Evolutionary conservation across 2,797 vertebrate species (phyloP).

Genomic region (Peromyscus eremicus): DNA sequence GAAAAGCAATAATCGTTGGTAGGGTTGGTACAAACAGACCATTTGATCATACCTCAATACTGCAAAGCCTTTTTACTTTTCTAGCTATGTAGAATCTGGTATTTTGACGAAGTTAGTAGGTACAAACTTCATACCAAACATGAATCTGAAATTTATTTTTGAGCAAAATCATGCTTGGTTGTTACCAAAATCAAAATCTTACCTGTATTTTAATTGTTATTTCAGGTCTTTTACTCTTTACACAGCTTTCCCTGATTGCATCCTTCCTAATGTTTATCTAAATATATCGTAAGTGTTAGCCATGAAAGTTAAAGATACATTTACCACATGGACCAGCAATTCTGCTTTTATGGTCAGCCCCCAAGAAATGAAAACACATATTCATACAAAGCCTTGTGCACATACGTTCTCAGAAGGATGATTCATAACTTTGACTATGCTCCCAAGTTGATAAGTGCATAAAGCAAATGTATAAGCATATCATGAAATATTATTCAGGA

Average conservation of each 20-base stretch:
- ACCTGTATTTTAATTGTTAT: slow-evolving; percentile 24
- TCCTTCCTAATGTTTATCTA: neutral
- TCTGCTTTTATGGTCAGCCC: neutral
- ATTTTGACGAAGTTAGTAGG: slow-evolving; percentile 29
- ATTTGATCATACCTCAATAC: slow-evolving; percentile 18
- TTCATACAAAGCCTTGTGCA: neutral
- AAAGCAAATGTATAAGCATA: neutral
- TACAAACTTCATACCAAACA: slow-evolving; percentile 14
- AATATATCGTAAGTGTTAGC: neutral
- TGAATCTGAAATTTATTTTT: slow-evolving; percentile 65
- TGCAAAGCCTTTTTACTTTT: neutral
- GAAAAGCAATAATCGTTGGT: neutral
- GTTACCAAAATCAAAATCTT: slow-evolving; percentile 28
- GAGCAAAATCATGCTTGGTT: slow-evolving; percentile 1
- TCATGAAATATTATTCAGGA: neutral
- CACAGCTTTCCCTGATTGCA: neutral
- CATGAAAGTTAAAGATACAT: slow-evolving; percentile 6
- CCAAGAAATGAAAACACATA: neutral
- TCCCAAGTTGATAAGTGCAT: neutral
- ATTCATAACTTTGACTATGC: neutral
- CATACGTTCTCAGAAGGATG: neutral
- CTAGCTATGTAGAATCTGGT: neutral
- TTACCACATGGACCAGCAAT: neutral
- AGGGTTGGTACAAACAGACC: neutral
- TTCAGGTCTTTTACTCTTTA: neutral